Evolutionary conservation across 2,888 invertebrate species (phyloP).

Genomic region (Philereme transversata): DNA sequence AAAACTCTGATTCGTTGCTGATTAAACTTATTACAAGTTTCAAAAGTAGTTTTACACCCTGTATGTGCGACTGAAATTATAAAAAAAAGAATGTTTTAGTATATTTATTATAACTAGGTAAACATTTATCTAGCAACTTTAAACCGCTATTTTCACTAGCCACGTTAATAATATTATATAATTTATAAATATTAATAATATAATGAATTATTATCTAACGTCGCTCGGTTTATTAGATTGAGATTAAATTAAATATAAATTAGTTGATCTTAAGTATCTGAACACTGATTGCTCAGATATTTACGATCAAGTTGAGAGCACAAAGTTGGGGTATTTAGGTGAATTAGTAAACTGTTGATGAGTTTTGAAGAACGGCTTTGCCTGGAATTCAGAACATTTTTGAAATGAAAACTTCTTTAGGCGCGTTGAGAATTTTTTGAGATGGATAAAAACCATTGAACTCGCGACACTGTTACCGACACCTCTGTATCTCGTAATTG

Average conservation of each 20-base stretch:
- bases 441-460: no score
- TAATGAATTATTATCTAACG: constrained; percentile 2
- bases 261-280: constrained; percentile 3
- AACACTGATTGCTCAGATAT: constrained; percentile 8
- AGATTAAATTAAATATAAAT: background rate
- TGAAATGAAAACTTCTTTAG: no score
- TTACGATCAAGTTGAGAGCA: background rate
- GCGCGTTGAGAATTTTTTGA: no score
- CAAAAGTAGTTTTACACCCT: no score
- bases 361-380: no score
- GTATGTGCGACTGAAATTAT: constrained; percentile 2
- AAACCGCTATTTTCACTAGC: constrained; percentile 55
- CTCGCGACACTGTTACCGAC: no score
- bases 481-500: no score
- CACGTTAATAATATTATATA: constrained; percentile 47
- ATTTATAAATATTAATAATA: constrained; percentile 30
- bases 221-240: background rate
- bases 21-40: no score
- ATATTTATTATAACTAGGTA: constrained; percentile 39
- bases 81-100: constrained; percentile 1
- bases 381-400: no score
- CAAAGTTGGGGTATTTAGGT: no score
- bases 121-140: constrained; percentile 42
- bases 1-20: no score
- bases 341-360: no score